A percentile compares a stretch with the other conserved stretches of the same genome.
Evolutionary conservation across 2,113 vertebrate genomes (phyloP).

Genomic region (Myrmophylax atrothorax): DNA sequence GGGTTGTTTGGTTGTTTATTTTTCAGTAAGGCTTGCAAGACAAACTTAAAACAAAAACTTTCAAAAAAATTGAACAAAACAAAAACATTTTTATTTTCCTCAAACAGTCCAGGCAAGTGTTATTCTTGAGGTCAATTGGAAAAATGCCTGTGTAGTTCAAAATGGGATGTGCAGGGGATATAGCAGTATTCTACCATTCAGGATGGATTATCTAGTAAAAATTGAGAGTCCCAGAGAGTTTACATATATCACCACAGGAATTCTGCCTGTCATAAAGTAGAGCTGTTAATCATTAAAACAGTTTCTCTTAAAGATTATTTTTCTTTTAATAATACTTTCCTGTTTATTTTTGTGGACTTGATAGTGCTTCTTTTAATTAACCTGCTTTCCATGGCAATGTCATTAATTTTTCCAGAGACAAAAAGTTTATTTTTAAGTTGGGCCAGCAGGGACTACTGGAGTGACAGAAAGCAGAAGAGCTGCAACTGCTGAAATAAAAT

Average conservation of each 20-base stretch:
- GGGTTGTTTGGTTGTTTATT: background rate
- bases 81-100: background rate
- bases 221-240: background rate
- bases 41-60: background rate
- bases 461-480: slow-evolving; percentile 21
- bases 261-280: background rate
- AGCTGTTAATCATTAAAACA: background rate
- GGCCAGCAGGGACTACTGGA: background rate
- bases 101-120: background rate
- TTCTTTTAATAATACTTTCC: slow-evolving; percentile 7
- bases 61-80: fast-evolving
- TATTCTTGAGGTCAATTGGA: background rate
- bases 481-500: background rate
- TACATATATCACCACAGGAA: background rate
- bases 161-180: background rate
- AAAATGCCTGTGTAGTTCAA: background rate
- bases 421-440: slow-evolving; percentile 20
- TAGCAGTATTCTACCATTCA: background rate
- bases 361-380: background rate
- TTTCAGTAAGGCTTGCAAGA: background rate
- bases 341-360: slow-evolving; percentile 8
- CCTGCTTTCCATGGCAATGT: slow-evolving; percentile 9
- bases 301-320: background rate
- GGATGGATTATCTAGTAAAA: background rate
- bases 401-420: background rate